Evolutionary conservation across 1,140 invertebrate species (phyloP).

Genomic region (Platorchestia sp.): DNA sequence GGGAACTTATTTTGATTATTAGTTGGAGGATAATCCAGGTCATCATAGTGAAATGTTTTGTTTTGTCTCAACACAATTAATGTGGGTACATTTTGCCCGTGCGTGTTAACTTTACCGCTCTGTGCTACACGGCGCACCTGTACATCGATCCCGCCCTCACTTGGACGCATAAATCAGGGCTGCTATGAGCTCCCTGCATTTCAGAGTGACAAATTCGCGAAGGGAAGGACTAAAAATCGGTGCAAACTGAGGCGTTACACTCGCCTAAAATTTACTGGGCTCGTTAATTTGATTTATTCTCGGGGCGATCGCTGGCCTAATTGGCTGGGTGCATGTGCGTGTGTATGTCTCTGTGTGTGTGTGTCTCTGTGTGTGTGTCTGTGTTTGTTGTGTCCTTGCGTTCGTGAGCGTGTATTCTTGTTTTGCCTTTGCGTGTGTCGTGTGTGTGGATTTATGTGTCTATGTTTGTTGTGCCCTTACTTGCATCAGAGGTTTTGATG

Average conservation of each 20-base stretch:
- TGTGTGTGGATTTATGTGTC: background rate
- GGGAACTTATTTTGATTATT: no score
- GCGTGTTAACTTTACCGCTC: no score
- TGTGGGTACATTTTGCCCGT: no score
- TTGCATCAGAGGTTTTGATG: background rate
- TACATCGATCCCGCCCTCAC: background rate
- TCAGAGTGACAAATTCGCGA: background rate
- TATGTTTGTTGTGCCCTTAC: background rate
- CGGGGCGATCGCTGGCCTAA: background rate
- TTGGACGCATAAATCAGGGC: background rate
- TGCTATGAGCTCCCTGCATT: background rate
- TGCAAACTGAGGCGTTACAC: background rate
- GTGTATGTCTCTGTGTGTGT: background rate
- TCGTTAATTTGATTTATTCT: background rate
- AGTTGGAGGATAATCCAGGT: no score
- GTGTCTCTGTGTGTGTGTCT: background rate
- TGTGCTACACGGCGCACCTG: background rate
- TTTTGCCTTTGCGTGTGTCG: background rate
- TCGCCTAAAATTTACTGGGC: background rate
- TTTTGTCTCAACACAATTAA: no score
- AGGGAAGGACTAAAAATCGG: background rate
- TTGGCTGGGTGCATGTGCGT: background rate
- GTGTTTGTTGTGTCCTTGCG: background rate
- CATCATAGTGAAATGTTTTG: no score
- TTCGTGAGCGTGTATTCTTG: background rate